phyloP scores from a whole-genome alignment of 2,113 vertebrate genomes.

The Perca schrenkii region DNA sequence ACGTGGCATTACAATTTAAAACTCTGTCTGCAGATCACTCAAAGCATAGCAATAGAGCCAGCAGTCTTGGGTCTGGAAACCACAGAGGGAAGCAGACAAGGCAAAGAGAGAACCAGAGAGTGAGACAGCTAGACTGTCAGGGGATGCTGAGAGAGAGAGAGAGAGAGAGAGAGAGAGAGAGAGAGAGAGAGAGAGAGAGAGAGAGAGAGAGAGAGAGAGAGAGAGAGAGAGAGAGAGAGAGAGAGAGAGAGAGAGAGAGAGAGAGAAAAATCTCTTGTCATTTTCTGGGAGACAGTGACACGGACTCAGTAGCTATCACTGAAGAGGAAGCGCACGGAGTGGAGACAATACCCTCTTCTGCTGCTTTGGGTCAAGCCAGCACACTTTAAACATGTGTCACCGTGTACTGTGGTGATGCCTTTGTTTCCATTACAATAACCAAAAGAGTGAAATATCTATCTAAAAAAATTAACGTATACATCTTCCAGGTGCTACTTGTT shows the following conservation, averaged over 20 bases:
- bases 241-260: conserved; percentile 40
- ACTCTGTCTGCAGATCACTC: conserved; percentile 53
- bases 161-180: conserved; percentile 37
- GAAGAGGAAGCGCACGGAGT: neutral
- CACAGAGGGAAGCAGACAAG: conserved; percentile 30
- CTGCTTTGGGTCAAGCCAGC: conserved; percentile 2
- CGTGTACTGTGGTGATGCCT: neutral
- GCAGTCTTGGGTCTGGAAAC: conserved; percentile 24
- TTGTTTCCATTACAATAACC: conserved; percentile 24
- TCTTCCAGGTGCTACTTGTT: conserved; percentile 21
- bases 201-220: conserved; percentile 41
- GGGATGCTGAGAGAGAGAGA: conserved; percentile 38
- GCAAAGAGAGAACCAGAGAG: conserved; percentile 16
- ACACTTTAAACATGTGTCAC: conserved; percentile 15
- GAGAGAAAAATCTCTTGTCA: conserved; percentile 48
- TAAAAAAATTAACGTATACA: conserved; percentile 3
- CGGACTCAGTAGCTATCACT: conserved; percentile 17
- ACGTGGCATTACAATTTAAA: conserved; percentile 77
- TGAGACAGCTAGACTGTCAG: conserved; percentile 33
- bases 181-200: conserved; percentile 39
- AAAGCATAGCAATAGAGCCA: conserved; percentile 55
- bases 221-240: conserved; percentile 36
- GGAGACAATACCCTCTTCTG: conserved; percentile 12
- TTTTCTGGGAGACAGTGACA: conserved; percentile 29
- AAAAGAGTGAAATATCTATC: neutral